Conservation (phyloP, 2,113 vertebrate genomes). For the Lophius piscatorius region DNA sequence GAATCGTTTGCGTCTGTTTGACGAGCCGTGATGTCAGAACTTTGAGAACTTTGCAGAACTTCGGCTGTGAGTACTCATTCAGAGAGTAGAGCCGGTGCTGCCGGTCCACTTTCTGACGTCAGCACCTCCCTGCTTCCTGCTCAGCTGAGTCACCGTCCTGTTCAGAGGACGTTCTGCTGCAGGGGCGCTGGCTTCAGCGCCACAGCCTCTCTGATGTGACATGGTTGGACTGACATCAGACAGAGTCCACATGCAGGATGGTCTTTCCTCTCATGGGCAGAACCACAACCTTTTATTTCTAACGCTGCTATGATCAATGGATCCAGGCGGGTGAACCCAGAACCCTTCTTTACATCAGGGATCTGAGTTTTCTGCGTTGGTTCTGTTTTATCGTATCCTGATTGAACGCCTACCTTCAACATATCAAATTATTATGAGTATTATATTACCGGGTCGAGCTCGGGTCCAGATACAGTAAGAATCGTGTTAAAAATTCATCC, state of each 20-base stretch:
- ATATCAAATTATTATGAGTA: too few relatives aligned
- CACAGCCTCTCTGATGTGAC: constrained; percentile 52
- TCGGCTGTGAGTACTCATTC: not conserved
- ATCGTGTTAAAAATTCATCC: constrained; percentile 33
- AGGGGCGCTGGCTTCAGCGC: constrained; percentile 51
- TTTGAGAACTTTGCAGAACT: too few relatives aligned
- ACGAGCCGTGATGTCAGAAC: too few relatives aligned
- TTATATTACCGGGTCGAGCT: not conserved
- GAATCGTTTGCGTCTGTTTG: too few relatives aligned
- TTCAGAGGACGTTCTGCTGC: constrained; percentile 34
- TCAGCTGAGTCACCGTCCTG: constrained; percentile 66
- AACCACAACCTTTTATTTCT: too few relatives aligned
- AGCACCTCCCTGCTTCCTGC: constrained; percentile 19
- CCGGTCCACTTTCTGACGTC: constrained; percentile 11
- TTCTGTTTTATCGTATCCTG: too few relatives aligned
- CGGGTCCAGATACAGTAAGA: not conserved
- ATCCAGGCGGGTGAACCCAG: too few relatives aligned
- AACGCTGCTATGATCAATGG: too few relatives aligned
- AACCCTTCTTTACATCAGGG: too few relatives aligned
- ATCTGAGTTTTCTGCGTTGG: too few relatives aligned
- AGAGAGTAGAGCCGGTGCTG: constrained; percentile 27
- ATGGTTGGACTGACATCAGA: constrained; percentile 8
- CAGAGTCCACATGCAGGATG: constrained; percentile 17
- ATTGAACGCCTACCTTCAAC: too few relatives aligned
- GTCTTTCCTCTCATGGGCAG: too few relatives aligned